Evolutionary conservation across 2,888 invertebrate species (phyloP), one percentile per base, ranked within the genome.

Genomic region (Portevinia maculata): DNA sequence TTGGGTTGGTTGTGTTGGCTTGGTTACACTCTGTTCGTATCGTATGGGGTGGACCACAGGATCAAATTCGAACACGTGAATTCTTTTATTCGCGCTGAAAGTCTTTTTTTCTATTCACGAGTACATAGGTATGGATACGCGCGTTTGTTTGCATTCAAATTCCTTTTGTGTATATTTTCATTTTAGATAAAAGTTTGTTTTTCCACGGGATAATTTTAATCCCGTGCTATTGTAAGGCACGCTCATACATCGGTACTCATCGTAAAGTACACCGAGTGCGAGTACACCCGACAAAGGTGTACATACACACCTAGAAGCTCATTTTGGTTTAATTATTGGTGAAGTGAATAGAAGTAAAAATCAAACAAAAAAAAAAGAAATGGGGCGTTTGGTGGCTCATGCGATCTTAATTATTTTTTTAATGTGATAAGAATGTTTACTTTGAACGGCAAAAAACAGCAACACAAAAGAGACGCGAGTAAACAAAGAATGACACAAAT

Each of bases 101-200:
- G 3, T 24, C 24, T 24, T 24, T 24, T 24, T 5, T 24, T 24
- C 24, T 24, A 30, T 15, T 21, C 11, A 4, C 19, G 4, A 15
- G 9, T 11, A n/a, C 17, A 21, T 41, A 30, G 32, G 24, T 17
- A 9, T 21, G 19, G 30, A 6, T 11, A 53, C n/a, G 11, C 9
- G 32, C 28, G 46, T 24, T 32, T 79, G 79, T 79, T 79, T 74
- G 74, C 79, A 62, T 74, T 75, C 44, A 24, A 70, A 64, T 70
- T 74, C 59, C 69, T 69, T 62, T 79, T 79, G 41, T 75, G 69
- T 81, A 70, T 81, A 70, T 81, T 81, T 75, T 64, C 46, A 64
- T 81, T 81, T 59, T 32, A 70, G 74, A 79, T 74, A 69, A 74
- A 79, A 79, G 62, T 81, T 81, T 74, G 70, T 59, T 81, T 70